Percentiles rank a stretch among this genome's conserved stretches.
Evolutionary conservation across 2,797 vertebrate species (phyloP).

Genomic region (Tauraco hartlaubi): DNA sequence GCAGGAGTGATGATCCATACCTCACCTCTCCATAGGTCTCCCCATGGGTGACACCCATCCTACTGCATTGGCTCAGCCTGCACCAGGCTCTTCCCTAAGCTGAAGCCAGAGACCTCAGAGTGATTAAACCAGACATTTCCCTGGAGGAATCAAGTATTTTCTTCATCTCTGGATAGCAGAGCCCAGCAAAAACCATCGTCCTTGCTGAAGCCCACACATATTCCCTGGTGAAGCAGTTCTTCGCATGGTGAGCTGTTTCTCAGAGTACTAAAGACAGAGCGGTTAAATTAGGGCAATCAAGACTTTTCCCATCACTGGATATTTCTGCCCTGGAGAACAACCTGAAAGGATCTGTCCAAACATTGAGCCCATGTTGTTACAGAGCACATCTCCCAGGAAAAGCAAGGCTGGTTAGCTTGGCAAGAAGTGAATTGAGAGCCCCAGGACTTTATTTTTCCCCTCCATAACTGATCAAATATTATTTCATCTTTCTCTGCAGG

Average conservation of each 20-base stretch:
- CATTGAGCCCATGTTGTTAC: background rate
- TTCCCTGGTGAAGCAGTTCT: background rate
- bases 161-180: background rate
- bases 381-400: background rate
- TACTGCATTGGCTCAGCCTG: background rate
- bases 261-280: background rate
- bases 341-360: background rate
- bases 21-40: background rate
- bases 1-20: background rate
- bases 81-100: background rate
- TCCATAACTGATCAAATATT: background rate
- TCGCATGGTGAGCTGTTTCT: background rate
- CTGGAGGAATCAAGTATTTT: background rate
- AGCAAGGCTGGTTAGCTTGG: background rate
- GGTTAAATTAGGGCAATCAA: background rate
- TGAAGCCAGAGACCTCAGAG: accelerated
- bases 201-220: background rate
- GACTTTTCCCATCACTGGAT: background rate
- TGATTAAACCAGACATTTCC: background rate
- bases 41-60: background rate
- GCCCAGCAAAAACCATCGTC: background rate
- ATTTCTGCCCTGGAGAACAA: background rate
- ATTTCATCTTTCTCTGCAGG: background rate
- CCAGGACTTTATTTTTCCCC: background rate
- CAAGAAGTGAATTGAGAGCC: background rate